Base-by-base conservation (phyloP, 2,113 vertebrate species). In the Nibea coibor region DNA sequence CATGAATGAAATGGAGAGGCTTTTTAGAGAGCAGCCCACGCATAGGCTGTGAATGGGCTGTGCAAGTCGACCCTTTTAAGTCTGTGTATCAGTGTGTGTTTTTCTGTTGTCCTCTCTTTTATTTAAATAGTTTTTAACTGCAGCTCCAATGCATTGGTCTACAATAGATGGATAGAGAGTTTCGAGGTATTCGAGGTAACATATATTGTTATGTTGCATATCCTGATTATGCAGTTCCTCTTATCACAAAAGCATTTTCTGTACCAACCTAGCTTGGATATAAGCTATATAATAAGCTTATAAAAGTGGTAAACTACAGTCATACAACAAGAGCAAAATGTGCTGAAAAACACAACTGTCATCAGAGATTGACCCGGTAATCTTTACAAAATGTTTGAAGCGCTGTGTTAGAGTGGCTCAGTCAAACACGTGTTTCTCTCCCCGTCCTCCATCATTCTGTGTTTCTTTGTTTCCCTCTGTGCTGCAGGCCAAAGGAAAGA, bases 401-500 rank as follows among this genome's bases (percentile, higher is more conserved):
- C 16, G 8, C 10, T 48, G n/a, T 22, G 8, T 43, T 45, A 16
- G 26, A 50, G 45, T 50, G n/a, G 42, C 17, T 39, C 54, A 19
- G 75, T 69, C 9, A 48, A 5, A 76, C 24, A 28, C 11, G 15
- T 22, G 4, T 31, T 63, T 26, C 24, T 15, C 17, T 45, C 39
- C 4, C 2, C 4, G 7, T 67, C 53, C 24, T 19, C 56, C 26
- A 1, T 45, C 3, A 11, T 56, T 43, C 20, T 77, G 19, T 26
- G 1, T 39, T 1, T 59, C 22, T 69, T 4, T 68, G 12, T 83
- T 59, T 88, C 16, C 61, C 28, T 80, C 14, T 84, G 80, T 85
- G 67, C 84, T 83, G 19, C 88, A 99, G 98, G 93, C 92, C 57
- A 99, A 98, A 96, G 98, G 97, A 89, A 99, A 97, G 94, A 99